A percentile compares a stretch with the other conserved stretches of the same genome.
phyloP scores from a whole-genome alignment of 2,888 invertebrate genomes.

The Nyleta sp. region DNA sequence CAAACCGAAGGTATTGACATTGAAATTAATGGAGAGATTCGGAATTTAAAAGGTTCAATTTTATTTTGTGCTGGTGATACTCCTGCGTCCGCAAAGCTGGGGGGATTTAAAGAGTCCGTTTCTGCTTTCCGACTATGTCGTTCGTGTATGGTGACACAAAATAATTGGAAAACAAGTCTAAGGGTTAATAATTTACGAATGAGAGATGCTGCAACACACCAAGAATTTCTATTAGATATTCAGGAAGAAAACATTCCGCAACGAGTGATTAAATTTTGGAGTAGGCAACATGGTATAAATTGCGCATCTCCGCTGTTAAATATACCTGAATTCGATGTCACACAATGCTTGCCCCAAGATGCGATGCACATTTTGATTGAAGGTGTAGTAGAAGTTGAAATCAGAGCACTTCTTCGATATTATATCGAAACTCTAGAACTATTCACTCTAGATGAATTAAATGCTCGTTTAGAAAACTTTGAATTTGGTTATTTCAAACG shows the following conservation, averaged over 20 bases:
- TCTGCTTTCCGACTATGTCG: constrained; percentile 65
- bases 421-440: constrained; percentile 54
- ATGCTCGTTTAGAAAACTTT: constrained; percentile 59
- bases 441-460: constrained; percentile 58
- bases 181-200: constrained; percentile 12
- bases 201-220: constrained; percentile 25
- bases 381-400: constrained; percentile 48
- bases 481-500: constrained; percentile 64
- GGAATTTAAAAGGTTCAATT: constrained; percentile 63
- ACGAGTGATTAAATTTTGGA: constrained; percentile 43
- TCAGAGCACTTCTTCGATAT: constrained; percentile 55
- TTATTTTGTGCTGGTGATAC: constrained; percentile 23
- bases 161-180: constrained; percentile 19
- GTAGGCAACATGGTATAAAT: constrained; percentile 43
- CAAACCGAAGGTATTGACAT: constrained; percentile 49
- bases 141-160: constrained; percentile 31
- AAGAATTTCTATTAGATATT: constrained; percentile 9
- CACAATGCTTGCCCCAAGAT: constrained; percentile 41
- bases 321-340: constrained; percentile 7
- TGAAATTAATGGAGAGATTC: constrained; percentile 25
- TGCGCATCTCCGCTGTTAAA: constrained; percentile 11
- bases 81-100: constrained; percentile 49
- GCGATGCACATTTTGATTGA: constrained; percentile 64
- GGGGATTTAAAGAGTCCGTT: constrained; percentile 67
- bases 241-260: constrained; percentile 15